Percentiles rank a stretch among this genome's conserved stretches.
Evolutionary conservation across 2,797 vertebrate genomes (phyloP).

Genomic region (Dendrocincla fuliginosa): DNA sequence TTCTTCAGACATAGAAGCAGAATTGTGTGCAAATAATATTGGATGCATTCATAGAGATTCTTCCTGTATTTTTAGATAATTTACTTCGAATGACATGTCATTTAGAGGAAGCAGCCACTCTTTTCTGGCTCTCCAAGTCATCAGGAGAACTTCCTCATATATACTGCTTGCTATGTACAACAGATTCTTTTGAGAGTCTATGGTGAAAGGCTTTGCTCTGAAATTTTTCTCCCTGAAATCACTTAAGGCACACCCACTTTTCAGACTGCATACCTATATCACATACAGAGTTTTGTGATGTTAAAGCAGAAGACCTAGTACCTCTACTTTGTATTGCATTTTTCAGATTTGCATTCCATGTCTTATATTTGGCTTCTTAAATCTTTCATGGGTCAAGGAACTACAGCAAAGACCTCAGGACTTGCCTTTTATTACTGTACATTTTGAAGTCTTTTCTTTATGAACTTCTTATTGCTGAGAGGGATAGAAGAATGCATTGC

Average conservation of each 20-base stretch:
- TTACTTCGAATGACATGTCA: not conserved
- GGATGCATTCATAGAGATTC: not conserved
- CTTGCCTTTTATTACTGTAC: conserved; percentile 4
- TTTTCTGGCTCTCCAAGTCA: not conserved
- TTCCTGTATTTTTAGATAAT: not conserved
- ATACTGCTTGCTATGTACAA: not conserved
- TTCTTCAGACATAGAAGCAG: not conserved
- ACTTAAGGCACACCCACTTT: conserved; percentile 29
- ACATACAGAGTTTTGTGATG: not conserved
- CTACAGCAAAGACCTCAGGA: not conserved
- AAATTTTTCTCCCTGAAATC: not conserved
- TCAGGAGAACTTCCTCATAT: not conserved
- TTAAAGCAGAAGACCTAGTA: not conserved
- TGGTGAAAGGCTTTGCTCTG: not conserved
- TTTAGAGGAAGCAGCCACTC: not conserved
- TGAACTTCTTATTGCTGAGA: not conserved
- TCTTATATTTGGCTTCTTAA: not conserved
- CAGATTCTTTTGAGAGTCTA: not conserved
- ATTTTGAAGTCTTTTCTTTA: not conserved
- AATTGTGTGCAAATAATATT: not conserved
- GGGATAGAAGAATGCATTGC: not conserved
- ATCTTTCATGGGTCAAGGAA: not conserved
- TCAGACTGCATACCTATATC: not conserved
- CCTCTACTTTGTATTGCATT: not conserved
- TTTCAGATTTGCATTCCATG: not conserved